These are phyloP conservation scores for Lycia hirtaria DNA, from an alignment of 2,888 invertebrate genomes.

Conservation along the genomic window DNA sequence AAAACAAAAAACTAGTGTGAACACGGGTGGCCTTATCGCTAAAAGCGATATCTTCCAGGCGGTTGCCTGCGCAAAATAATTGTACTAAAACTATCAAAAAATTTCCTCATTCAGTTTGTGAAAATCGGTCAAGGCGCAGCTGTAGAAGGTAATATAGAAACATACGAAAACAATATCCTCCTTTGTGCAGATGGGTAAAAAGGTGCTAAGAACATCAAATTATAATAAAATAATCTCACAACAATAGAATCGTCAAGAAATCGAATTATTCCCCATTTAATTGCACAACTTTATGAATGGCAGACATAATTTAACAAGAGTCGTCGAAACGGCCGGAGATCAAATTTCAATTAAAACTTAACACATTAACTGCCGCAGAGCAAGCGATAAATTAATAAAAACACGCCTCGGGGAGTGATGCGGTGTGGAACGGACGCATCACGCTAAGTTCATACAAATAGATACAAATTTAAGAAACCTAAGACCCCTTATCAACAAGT, in stretches of 20 bases:
- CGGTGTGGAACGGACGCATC: background rate
- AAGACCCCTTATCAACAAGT: no score
- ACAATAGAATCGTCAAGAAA: slow-evolving; percentile 1
- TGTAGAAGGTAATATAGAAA: no score
- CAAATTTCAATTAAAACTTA: slow-evolving; percentile 82
- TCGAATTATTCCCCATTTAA: slow-evolving; percentile 4
- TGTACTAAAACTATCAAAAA: no score
- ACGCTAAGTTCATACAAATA: no score
- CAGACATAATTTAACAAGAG: slow-evolving; percentile 16
- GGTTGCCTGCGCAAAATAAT: no score
- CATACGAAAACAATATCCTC: no score
- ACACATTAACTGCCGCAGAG: slow-evolving; percentile 63
- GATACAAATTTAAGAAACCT: background rate
- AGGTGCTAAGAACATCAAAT: background rate
- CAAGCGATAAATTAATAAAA: slow-evolving; percentile 64
- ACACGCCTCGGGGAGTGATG: slow-evolving; percentile 65
- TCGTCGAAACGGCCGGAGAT: slow-evolving; percentile 45
- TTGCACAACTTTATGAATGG: slow-evolving; percentile 8
- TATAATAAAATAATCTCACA: background rate
- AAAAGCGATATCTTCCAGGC: no score
- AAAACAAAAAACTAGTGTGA: no score
- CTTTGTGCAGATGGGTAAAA: no score
- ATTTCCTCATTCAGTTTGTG: no score
- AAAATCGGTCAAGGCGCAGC: no score
- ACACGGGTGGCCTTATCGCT: no score